A percentile compares a stretch with the other conserved stretches of the same genome.
phyloP scores from a whole-genome alignment of 2,113 vertebrate species.

The Phaethon lepturus region DNA sequence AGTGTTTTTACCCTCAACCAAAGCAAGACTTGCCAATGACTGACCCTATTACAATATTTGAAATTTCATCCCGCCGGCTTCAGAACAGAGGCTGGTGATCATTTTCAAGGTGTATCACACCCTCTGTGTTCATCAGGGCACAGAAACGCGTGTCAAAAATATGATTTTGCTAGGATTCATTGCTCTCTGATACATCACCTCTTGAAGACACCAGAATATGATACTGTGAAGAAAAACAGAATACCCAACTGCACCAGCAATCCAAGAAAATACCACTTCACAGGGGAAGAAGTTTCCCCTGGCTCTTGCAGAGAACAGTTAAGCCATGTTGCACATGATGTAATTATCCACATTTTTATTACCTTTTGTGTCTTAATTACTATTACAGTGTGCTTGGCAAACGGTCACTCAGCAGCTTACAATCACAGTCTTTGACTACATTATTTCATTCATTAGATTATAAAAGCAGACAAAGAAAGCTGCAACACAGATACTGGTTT shows the following conservation, averaged over 20 bases:
- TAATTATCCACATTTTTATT: slow-evolving; percentile 39
- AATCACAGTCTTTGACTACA: not conserved
- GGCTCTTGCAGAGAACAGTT: not conserved
- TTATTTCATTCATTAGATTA: slow-evolving; percentile 3
- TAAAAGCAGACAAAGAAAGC: slow-evolving; percentile 2
- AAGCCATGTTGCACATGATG: not conserved
- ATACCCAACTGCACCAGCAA: not conserved
- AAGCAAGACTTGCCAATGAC: not conserved
- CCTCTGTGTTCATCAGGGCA: not conserved
- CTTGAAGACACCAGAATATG: not conserved
- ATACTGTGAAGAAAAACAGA: not conserved
- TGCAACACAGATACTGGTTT: not conserved
- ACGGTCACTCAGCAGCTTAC: not conserved
- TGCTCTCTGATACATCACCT: not conserved
- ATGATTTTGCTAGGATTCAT: not conserved
- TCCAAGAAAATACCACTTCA: not conserved
- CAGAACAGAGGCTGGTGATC: not conserved
- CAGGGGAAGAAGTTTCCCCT: not conserved
- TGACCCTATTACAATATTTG: not conserved
- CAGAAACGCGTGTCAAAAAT: not conserved
- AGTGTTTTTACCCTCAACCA: not conserved
- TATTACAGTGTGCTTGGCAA: slow-evolving; percentile 25
- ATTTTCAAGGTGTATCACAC: not conserved
- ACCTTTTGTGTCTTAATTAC: slow-evolving; percentile 53
- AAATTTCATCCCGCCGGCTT: not conserved